Evolutionary conservation across 2,113 vertebrate species (phyloP), one percentile per base, ranked within the genome.

Genomic region (Oncorhynchus nerka): DNA sequence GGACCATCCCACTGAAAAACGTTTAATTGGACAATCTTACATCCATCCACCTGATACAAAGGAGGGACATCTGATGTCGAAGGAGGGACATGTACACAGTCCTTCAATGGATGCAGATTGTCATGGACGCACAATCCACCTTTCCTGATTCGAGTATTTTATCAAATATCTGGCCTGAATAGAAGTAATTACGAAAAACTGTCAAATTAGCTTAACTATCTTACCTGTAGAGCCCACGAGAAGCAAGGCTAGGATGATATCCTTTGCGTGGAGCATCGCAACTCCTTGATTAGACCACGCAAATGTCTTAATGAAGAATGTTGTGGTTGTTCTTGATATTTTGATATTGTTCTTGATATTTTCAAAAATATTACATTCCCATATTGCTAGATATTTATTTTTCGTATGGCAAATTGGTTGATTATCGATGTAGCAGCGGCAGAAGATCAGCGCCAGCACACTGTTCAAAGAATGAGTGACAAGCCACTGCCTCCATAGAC

Each of bases 181-280:
- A 20, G 19, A 19, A 39, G 15, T 68, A 2, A 20, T 68, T 68
- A 34, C 4, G 13, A 20, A 20, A 20, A 6, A 68, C 28, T 5
- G 28, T 32, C 1, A 34, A 0, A 68, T 9, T 20, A 20, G 32
- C 32, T 55, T 68, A 34, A 9, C 51, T 19, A 68, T 34, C 92
- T 90, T 96, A 97, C 97, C 97, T 97, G 96, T 90, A 48, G 92
- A 91, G 93, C 94, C 94, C 75, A 97, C 92, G 74, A 96, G 90
- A 87, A 94, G 92, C 91, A 95, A 92, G 87, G 94, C 93, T 92
- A 96, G 92, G 89, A 95, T 83, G 88, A 96, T 87, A 90, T 94
- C 94, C 91, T 88, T 86, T 86, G 92, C 90, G 85, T 86, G 92
- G 94, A 95, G 93, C 96, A 97, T 96, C 90, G 94, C 94, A 94